Evolutionary conservation across 2,797 vertebrate species (phyloP).

Genomic region (Gadopsis marmoratus): DNA sequence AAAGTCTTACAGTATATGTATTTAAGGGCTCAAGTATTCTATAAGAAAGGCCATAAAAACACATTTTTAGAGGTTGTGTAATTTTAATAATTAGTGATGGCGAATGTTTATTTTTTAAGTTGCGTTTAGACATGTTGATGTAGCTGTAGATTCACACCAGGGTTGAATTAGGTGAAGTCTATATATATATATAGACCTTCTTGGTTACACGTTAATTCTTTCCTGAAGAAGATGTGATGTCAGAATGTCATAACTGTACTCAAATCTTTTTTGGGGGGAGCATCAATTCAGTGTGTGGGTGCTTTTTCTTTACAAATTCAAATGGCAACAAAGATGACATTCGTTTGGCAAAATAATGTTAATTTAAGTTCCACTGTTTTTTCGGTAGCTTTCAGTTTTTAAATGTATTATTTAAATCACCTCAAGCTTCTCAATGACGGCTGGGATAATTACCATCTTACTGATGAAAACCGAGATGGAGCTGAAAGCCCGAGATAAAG

Average conservation of each 20-base stretch:
- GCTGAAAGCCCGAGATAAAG: not conserved
- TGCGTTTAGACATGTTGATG: not conserved
- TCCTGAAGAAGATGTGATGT: not conserved
- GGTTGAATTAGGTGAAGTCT: not conserved
- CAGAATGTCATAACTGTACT: not conserved
- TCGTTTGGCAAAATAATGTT: not conserved
- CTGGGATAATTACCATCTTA: not conserved
- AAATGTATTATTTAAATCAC: not conserved
- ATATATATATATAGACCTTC: not conserved
- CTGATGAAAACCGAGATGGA: conserved; percentile 11
- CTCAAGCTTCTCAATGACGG: not conserved
- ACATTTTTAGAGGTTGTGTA: not conserved
- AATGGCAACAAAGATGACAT: not conserved
- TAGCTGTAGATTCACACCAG: not conserved
- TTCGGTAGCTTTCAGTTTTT: not conserved
- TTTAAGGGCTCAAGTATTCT: not conserved
- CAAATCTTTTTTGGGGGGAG: not conserved
- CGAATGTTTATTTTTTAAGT: not conserved
- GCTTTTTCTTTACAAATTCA: too few relatives aligned
- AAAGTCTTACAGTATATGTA: not conserved
- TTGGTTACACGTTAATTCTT: not conserved
- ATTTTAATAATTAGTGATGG: not conserved
- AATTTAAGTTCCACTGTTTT: not conserved
- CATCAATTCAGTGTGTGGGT: too few relatives aligned
- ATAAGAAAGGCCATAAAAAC: not conserved